Base-by-base conservation (phyloP, 1,140 invertebrate species). In the Atta texana region DNA sequence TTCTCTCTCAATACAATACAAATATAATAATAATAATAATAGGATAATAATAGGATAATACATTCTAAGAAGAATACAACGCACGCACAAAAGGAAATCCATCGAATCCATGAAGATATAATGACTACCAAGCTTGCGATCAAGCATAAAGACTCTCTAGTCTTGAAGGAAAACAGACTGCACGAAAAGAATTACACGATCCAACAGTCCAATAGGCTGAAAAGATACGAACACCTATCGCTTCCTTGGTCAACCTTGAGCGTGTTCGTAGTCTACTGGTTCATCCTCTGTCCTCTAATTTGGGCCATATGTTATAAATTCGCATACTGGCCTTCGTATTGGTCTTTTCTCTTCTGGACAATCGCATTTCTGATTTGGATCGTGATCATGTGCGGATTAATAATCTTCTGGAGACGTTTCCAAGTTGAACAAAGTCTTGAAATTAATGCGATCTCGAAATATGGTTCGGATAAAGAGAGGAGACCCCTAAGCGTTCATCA, bases 181-280 rank as follows among this genome's bases (percentile, higher is more conserved):
- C 12, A 44, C 0, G 34, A 34, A 16, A 55, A 21, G 16, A 28
- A 81, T 1, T 59, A n/a, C 3, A 14, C 24, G 3, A 55, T 10
- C 28, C 14, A 71, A 7, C 51, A 44, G 0, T 28, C 16, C 21
- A 59, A 24, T 24, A 24, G 21, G 0, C 4, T 55, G 49, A 80
- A 84, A n/a, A 74, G 7, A 49, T 75, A 8, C 7, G 8, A 31
- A 3, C 34, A 71, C 2, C 14, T 84, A 0, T 84, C 55, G 0
- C 31, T 84, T 10, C 55, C 69, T 51, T 75, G 55, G 34, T 16
- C 12, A 18, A 84, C 31, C 1, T 75, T 75, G 7, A 34, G 92
- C 6, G 88, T 94, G 14, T 95, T 95, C 71, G 72, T 94, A n/a
- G 6, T 92, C 21, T 95, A 94, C 81, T 96, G 95, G 95, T 91